Percentiles rank a stretch among this genome's conserved stretches.
Evolutionary conservation across 2,888 invertebrate genomes (phyloP).

Genomic region (Drosophila peninsularis): DNA sequence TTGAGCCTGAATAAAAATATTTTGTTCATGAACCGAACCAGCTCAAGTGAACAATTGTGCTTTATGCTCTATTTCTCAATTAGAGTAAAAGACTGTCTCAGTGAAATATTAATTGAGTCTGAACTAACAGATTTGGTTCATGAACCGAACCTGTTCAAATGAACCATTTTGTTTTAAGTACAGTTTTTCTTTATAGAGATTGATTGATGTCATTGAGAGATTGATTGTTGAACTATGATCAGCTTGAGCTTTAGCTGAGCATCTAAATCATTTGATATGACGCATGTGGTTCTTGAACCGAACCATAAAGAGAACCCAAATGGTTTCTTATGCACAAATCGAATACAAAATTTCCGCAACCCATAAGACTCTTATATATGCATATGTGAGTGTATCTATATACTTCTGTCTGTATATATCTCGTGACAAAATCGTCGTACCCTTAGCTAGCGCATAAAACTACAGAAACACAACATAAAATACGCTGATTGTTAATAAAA

Average conservation of each 20-base stretch:
- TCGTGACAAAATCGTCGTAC: background rate
- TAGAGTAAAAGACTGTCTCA: background rate
- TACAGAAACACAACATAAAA: conserved; percentile 24
- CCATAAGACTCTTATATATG: background rate
- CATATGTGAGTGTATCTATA: too few species aligned
- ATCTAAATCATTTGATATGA: too few species aligned
- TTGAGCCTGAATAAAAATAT: background rate
- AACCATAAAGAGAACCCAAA: background rate
- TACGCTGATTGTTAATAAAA: conserved; percentile 54
- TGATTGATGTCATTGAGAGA: background rate
- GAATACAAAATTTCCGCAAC: background rate
- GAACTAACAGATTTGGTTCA: too few species aligned
- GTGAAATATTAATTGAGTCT: background rate
- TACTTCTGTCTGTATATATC: background rate
- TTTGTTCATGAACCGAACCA: background rate
- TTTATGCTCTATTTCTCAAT: background rate
- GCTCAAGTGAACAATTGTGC: background rate
- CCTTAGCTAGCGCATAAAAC: conserved; percentile 3
- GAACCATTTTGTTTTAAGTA: background rate
- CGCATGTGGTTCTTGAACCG: background rate
- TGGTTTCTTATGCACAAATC: background rate
- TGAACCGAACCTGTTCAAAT: background rate
- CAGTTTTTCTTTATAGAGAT: too few species aligned
- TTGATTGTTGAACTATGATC: background rate
- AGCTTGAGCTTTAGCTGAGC: background rate